Percentiles rank a stretch among this genome's conserved stretches.
Evolutionary conservation across 2,797 vertebrate genomes (phyloP).

Genomic region (Phaenicophaeus curvirostris): DNA sequence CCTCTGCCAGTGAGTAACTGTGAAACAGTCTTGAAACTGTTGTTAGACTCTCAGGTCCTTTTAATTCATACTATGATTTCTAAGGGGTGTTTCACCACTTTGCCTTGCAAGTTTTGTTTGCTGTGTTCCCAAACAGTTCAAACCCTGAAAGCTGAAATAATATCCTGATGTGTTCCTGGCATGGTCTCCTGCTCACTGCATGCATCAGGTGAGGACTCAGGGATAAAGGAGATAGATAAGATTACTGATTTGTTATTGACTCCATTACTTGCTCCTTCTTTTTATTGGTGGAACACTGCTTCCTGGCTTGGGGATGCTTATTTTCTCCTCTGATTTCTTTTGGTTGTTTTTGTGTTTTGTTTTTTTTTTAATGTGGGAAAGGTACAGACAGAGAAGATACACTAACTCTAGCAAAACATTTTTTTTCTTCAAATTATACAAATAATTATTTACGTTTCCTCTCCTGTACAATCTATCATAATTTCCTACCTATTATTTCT

Average conservation of each 20-base stretch:
- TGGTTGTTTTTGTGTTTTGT: too few relatives aligned
- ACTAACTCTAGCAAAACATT: neutral
- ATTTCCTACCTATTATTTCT: neutral
- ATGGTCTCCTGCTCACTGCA: neutral
- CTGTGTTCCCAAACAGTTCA: neutral
- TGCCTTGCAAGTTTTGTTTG: neutral
- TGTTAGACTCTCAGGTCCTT: neutral
- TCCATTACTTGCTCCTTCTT: neutral
- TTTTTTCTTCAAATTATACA: neutral
- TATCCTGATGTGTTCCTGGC: neutral
- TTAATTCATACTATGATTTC: neutral
- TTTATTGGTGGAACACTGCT: neutral
- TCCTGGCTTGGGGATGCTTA: neutral
- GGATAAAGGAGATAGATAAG: neutral
- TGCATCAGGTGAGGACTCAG: neutral
- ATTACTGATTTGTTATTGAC: neutral
- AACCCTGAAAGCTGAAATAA: neutral
- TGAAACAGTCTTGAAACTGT: accelerated
- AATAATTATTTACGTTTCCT: neutral
- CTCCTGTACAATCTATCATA: neutral
- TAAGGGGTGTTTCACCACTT: neutral
- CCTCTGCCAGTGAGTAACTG: neutral
- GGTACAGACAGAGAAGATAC: neutral
- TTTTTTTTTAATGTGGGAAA: neutral
- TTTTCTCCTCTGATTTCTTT: neutral